Conservation (phyloP, 2,888 invertebrate genomes). For the Limnephilus lunatus region DNA sequence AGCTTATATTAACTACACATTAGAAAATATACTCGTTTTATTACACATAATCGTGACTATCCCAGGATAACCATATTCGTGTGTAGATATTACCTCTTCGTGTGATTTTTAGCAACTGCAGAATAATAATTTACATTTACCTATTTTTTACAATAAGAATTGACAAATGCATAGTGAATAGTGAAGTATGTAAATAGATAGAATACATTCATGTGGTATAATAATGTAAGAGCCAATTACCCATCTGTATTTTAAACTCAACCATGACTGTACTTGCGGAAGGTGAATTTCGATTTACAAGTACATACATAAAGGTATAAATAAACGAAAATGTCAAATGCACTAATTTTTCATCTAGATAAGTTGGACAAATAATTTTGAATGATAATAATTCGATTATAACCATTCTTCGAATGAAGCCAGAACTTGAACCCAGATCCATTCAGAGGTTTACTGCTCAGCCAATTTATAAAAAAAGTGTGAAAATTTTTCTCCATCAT, state of each 20-base stretch:
- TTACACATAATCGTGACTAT: conserved; percentile 11
- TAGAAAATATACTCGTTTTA: background rate
- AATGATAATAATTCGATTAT: background rate
- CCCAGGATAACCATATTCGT: background rate
- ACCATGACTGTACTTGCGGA: background rate
- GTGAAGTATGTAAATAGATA: background rate
- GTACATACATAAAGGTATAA: background rate
- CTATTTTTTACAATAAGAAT: conserved; percentile 7
- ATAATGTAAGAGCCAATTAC: background rate
- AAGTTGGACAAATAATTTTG: background rate
- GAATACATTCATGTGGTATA: background rate
- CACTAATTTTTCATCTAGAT: background rate
- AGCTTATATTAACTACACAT: background rate
- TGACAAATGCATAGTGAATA: conserved; percentile 2
- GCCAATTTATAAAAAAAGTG: background rate
- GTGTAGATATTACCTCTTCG: background rate
- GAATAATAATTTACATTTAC: background rate
- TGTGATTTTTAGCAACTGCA: background rate
- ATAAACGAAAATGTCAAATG: background rate
- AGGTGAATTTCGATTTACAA: background rate
- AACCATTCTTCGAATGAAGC: background rate
- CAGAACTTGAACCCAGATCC: background rate
- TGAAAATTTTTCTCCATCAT: background rate
- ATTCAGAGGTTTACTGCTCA: background rate
- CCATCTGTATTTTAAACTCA: background rate